phyloP scores from a whole-genome alignment of 2,797 vertebrate species.

The Catharus ustulatus region DNA sequence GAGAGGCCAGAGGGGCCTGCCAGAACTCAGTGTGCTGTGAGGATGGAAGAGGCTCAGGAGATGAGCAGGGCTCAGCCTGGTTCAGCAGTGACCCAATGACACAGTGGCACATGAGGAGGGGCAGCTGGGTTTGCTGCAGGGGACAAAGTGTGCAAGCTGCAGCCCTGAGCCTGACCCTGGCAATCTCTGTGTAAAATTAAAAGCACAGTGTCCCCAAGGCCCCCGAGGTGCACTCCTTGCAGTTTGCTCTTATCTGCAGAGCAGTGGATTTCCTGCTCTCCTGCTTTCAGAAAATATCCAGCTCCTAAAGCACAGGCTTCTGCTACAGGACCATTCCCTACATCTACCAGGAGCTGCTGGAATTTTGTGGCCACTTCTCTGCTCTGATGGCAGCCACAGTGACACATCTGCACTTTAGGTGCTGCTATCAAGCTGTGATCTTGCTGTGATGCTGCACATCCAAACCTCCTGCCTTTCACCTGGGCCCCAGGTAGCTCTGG shows the following conservation, averaged over 20 bases:
- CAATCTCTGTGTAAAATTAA: neutral
- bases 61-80: neutral
- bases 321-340: neutral
- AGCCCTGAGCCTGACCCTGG: rapidly evolving
- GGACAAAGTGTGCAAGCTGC: neutral
- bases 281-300: neutral
- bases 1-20: neutral
- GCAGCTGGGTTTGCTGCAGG: neutral
- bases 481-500: neutral
- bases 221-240: neutral
- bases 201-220: neutral
- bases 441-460: neutral
- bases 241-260: neutral
- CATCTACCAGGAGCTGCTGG: neutral
- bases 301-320: neutral
- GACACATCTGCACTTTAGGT: neutral
- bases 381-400: neutral
- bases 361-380: neutral
- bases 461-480: neutral
- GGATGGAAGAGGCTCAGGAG: neutral
- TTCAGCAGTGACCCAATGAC: neutral
- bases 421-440: neutral
- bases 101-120: neutral
- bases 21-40: neutral
- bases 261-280: neutral